Evolutionary conservation across 2,797 vertebrate genomes (phyloP).

Genomic region (Spea hammondii): DNA sequence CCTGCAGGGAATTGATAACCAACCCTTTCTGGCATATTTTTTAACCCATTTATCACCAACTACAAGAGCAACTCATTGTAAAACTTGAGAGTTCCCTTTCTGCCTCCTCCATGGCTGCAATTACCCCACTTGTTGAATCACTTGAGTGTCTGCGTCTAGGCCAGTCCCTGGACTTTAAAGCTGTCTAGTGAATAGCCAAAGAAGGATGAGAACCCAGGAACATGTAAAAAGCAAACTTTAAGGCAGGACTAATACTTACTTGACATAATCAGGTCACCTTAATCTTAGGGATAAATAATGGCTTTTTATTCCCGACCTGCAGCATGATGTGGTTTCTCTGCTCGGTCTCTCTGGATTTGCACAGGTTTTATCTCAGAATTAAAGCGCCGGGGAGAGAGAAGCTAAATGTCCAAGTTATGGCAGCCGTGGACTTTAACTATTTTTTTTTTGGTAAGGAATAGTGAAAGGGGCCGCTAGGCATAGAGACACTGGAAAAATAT

Average conservation of each 20-base stretch:
- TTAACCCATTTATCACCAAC: neutral
- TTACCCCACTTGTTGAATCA: no score
- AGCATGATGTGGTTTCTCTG: constrained; percentile 37
- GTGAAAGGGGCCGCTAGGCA: no score
- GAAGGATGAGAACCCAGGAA: neutral
- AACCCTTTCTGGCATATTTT: neutral
- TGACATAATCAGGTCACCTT: constrained; percentile 45
- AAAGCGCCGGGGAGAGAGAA: neutral
- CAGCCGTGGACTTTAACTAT: no score
- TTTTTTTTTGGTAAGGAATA: no score
- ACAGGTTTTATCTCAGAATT: constrained; percentile 8
- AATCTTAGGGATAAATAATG: constrained; percentile 50
- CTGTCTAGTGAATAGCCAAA: neutral
- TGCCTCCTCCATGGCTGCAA: no score
- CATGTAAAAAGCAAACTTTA: neutral
- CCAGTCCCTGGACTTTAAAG: neutral
- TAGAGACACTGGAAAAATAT: no score
- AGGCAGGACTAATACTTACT: constrained; percentile 33
- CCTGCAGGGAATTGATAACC: no score
- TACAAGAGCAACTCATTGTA: neutral
- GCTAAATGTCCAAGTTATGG: no score
- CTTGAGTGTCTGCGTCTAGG: no score
- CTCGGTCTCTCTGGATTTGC: constrained; percentile 37
- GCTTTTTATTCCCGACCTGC: constrained; percentile 2
- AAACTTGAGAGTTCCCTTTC: no score